phyloP scores from a whole-genome alignment of 1,140 invertebrate genomes.

The Ceratina calcarata region DNA sequence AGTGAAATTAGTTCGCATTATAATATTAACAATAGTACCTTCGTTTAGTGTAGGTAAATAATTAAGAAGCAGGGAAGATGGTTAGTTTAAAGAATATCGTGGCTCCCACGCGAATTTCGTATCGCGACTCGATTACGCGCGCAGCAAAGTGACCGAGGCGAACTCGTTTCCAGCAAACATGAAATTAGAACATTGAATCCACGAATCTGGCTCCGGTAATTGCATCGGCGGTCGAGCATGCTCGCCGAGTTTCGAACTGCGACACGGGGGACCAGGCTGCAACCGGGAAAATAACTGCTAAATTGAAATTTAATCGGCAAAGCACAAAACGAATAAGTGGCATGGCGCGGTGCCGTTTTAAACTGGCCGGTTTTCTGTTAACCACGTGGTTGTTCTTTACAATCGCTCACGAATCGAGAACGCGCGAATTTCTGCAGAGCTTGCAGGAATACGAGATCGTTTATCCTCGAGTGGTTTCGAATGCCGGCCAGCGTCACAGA shows the following conservation, averaged over 20 bases:
- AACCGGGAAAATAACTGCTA: not conserved
- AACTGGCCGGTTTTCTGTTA: constrained; percentile 35
- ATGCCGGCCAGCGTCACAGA: constrained; percentile 10
- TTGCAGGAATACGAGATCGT: constrained; percentile 54
- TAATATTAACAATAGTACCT: too few relatives aligned
- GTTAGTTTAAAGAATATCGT: not conserved
- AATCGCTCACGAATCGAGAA: constrained; percentile 21
- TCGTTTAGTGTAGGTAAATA: not conserved
- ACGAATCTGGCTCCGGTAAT: not conserved
- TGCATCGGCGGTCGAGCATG: not conserved
- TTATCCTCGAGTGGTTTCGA: constrained; percentile 46
- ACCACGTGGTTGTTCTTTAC: constrained; percentile 34
- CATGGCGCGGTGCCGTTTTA: not conserved
- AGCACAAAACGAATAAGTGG: not conserved
- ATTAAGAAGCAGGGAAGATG: not conserved
- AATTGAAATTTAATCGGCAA: constrained; percentile 1
- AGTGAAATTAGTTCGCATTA: too few relatives aligned
- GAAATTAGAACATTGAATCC: not conserved
- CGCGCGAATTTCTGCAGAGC: constrained; percentile 17
- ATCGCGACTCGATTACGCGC: not conserved
- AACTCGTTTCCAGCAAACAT: too few relatives aligned
- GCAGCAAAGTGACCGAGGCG: not conserved
- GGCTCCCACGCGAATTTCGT: not conserved
- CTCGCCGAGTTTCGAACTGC: not conserved
- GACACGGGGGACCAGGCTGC: too few relatives aligned